These are phyloP conservation scores for Caenorhabditis brenneri DNA, from an alignment of 1,140 invertebrate genomes.

Conservation along the genomic window DNA sequence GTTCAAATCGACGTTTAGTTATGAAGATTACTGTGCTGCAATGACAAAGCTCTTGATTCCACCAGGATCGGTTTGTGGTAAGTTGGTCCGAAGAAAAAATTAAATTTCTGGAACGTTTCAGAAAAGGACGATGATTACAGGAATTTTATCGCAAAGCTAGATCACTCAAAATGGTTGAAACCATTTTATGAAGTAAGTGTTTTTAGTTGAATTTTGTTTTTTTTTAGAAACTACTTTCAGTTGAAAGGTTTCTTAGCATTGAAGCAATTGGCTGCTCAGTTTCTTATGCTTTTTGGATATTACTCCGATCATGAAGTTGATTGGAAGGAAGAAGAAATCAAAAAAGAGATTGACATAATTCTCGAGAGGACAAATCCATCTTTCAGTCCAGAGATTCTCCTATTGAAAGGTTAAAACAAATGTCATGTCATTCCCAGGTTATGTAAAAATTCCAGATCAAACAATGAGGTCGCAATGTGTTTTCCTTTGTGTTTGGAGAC, in stretches of 20 bases:
- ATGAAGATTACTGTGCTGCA: background rate
- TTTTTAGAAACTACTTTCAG: background rate
- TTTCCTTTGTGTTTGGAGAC: background rate
- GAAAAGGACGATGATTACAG: background rate
- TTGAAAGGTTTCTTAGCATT: background rate
- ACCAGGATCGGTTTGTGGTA: background rate
- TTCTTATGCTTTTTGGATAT: slow-evolving; percentile 15
- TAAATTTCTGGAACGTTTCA: background rate
- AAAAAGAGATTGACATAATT: background rate
- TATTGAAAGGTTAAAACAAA: slow-evolving; percentile 4
- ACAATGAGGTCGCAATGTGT: background rate
- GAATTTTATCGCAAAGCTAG: background rate
- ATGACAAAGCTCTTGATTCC: background rate
- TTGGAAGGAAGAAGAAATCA: background rate
- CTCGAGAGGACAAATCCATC: background rate
- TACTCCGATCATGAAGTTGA: background rate
- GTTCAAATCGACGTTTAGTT: background rate
- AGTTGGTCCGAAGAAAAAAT: background rate
- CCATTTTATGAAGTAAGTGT: background rate
- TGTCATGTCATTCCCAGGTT: background rate
- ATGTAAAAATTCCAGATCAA: background rate
- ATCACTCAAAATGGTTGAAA: background rate
- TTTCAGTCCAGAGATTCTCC: background rate
- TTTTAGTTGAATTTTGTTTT: background rate
- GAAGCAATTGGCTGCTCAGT: background rate